Evolutionary conservation across 2,888 invertebrate genomes (phyloP).

Genomic region (Hirudinaria manillensis): DNA sequence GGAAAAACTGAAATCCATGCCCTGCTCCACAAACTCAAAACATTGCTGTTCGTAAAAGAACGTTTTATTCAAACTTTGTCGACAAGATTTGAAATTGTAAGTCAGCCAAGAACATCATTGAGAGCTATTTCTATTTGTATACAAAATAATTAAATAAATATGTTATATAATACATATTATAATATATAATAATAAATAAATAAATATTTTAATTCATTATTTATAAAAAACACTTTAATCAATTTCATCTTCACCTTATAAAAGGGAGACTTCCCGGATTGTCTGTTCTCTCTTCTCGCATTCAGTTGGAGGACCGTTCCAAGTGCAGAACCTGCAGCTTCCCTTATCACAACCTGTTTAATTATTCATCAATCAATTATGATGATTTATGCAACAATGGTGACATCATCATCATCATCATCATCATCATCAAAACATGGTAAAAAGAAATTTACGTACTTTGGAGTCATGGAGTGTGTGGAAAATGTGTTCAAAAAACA

Average conservation of each 20-base stretch:
- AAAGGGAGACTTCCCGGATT: constrained; percentile 81
- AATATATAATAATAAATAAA: constrained; percentile 9
- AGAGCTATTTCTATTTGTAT: too few relatives aligned
- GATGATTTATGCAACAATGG: too few relatives aligned
- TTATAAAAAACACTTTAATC: too few relatives aligned
- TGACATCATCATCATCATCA: too few relatives aligned
- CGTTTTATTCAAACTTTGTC: constrained; percentile 16
- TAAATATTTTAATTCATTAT: constrained; percentile 75
- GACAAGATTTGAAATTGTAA: too few relatives aligned
- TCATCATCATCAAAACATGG: too few relatives aligned
- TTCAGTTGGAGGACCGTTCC: constrained; percentile 88
- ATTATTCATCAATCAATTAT: too few relatives aligned
- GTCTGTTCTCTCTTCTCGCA: constrained; percentile 88
- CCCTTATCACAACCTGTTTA: constrained; percentile 69
- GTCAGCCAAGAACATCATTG: too few relatives aligned
- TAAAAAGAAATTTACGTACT: constrained; percentile 42
- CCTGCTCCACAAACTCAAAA: constrained; percentile 77
- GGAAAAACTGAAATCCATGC: constrained; percentile 67
- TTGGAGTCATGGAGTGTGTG: constrained; percentile 85
- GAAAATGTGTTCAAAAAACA: constrained; percentile 79
- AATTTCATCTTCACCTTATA: constrained; percentile 57
- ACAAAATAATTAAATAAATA: not conserved
- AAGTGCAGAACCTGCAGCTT: constrained; percentile 88
- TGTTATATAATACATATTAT: not conserved
- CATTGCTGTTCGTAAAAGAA: constrained; percentile 65